A percentile compares a stretch with the other conserved stretches of the same genome.
Conservation (phyloP, 92 coral and sea anemone species). For the Scolanthus callimorphus region DNA sequence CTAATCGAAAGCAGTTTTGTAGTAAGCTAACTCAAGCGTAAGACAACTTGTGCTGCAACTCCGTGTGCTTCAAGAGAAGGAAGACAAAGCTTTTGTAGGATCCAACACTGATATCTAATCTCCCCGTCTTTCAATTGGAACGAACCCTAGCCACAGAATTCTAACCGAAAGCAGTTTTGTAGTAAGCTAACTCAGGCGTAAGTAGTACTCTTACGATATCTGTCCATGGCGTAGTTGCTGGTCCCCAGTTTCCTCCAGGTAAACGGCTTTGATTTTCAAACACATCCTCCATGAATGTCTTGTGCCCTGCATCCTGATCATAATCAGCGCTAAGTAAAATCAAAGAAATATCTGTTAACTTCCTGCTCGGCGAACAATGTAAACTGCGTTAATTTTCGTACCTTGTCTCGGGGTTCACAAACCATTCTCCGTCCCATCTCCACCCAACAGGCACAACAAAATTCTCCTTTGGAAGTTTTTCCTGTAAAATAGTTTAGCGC, state of each 20-base stretch:
- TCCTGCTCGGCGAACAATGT: no score
- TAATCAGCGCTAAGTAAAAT: slow-evolving; percentile 57
- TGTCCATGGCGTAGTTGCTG: slow-evolving; percentile 66
- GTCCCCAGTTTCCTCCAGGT: slow-evolving; percentile 76
- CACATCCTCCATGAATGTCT: slow-evolving; percentile 75
- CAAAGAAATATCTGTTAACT: no score
- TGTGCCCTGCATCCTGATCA: slow-evolving; percentile 85
- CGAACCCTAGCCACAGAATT: no score
- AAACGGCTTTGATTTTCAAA: slow-evolving; percentile 80
- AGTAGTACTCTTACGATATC: slow-evolving; percentile 86
- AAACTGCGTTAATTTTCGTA: slow-evolving; percentile 13
- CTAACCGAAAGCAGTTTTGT: no score
- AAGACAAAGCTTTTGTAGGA: no score
- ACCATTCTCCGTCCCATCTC: slow-evolving; percentile 83
- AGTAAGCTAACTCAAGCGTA: no score
- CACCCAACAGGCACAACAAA: slow-evolving; percentile 75
- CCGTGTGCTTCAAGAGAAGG: no score
- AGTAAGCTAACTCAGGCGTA: no score
- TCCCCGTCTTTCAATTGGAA: no score
- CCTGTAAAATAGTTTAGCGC: slow-evolving; percentile 49
- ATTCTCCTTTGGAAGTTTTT: slow-evolving; percentile 69
- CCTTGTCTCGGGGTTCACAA: slow-evolving; percentile 81
- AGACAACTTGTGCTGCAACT: no score
- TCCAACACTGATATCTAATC: no score
- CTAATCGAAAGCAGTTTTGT: no score